Evolutionary conservation across 2,888 invertebrate species (phyloP).

Genomic region (Loripinus fragilis): DNA sequence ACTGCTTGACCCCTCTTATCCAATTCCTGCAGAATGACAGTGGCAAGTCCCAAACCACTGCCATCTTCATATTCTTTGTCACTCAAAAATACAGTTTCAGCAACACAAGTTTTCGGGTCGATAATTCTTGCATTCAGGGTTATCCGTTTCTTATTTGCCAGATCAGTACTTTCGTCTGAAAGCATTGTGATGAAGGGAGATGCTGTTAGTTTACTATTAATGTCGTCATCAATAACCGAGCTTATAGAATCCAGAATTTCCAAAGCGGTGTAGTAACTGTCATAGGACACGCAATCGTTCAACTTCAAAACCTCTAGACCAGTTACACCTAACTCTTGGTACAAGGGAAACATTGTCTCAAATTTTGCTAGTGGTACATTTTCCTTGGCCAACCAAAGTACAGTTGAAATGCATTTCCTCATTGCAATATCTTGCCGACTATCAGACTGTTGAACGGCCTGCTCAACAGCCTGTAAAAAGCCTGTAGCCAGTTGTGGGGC

Average conservation of each 20-base stretch:
- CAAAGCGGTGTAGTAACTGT: slow-evolving; percentile 28
- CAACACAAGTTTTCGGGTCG: no score
- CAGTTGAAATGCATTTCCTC: slow-evolving; percentile 22
- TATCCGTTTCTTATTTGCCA: slow-evolving; percentile 38
- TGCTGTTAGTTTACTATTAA: slow-evolving; percentile 15
- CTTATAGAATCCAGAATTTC: slow-evolving; percentile 31
- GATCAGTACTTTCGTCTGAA: slow-evolving; percentile 46
- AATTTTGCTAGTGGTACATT: slow-evolving; percentile 28
- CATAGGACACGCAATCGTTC: slow-evolving; percentile 10
- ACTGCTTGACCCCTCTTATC: slow-evolving; percentile 10
- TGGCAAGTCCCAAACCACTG: slow-evolving; percentile 32
- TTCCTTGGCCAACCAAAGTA: slow-evolving; percentile 16
- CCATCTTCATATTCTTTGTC: no score
- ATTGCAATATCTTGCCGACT: no score
- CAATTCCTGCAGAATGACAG: slow-evolving; percentile 31
- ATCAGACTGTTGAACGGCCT: no score
- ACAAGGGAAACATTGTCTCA: slow-evolving; percentile 13
- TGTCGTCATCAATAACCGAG: slow-evolving; percentile 22
- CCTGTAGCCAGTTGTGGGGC: no score
- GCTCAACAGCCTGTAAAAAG: no score
- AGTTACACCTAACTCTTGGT: neutral
- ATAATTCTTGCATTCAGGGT: no score
- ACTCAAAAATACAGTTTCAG: no score
- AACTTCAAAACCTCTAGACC: slow-evolving; percentile 13
- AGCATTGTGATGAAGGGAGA: slow-evolving; percentile 35